Base-by-base conservation (phyloP, 92 coral and sea anemone species). In the Palythoa heliodiscus region DNA sequence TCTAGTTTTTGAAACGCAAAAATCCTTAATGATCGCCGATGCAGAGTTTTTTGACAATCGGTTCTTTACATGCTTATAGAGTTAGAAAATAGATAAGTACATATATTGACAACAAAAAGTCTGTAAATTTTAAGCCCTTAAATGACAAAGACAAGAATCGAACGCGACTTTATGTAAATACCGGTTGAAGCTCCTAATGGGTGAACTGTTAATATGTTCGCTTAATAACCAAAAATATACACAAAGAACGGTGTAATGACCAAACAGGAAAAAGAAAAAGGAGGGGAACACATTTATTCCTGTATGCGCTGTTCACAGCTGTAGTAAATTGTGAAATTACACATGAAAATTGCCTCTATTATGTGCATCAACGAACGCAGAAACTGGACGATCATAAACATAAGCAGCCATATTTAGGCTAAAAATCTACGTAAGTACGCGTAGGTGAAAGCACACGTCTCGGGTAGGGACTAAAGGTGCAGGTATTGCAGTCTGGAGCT, bases 151-250 rank as follows among this genome's bases (percentile, higher is more conserved):
- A 71, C 50, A 74, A 74, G 58, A 74, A 74, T 74, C 78, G 40
- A 74, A 74, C 29, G 78, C 78, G 50, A 74, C 61, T 74, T 74
- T 23, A 48, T 74, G 78, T 15, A 71, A 71, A 71, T 71, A 71
- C 53, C 50, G 7, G 19, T 20, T 71, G 48, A 61, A 48, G 75
- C 75, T 29, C 50, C 75, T 5, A 35, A 29, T n/a, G 10, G 25
- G 75, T 53, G 15, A 71, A 71, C 50, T 37, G 19, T 71, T 71
- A 38, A 71, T 15, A 11, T 52, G 19, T 71, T 43, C 75, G 75
- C 8, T 71, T 35, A 71, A 71, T 29, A 71, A 71, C 29, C 43
- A 71, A 71, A 71, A 71, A 71, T 71, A 71, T 35, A 35, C n/a
- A 38, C 20, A 71, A 71, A 24, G 75, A 71, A 71, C 50, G 14